phyloP scores from a whole-genome alignment of 92 coral and sea anemone species.

The Parazoanthus darwini region DNA sequence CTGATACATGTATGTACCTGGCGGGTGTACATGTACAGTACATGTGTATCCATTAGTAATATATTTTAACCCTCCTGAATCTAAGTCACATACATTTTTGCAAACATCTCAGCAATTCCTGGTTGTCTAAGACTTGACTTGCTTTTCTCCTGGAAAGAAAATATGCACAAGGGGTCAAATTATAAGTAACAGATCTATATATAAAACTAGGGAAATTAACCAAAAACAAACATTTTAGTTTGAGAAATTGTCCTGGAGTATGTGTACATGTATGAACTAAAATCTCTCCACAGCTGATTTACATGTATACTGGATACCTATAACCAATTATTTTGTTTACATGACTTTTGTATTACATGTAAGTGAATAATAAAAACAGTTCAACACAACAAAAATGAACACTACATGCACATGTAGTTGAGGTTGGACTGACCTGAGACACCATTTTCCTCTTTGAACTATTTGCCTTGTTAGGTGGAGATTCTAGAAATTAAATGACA shows the following conservation, averaged over 20 bases:
- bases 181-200: neutral
- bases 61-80: neutral
- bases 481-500: neutral
- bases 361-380: too few relatives aligned
- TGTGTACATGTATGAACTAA: too few relatives aligned
- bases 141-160: slow-evolving; percentile 50
- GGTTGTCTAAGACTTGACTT: slow-evolving; percentile 62
- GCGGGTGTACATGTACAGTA: too few relatives aligned
- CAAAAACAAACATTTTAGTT: too few relatives aligned
- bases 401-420: neutral
- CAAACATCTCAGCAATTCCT: slow-evolving; percentile 78
- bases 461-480: neutral
- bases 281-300: too few relatives aligned
- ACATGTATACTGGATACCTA: too few relatives aligned
- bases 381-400: neutral
- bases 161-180: neutral
- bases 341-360: too few relatives aligned
- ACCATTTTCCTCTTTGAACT: neutral
- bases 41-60: too few relatives aligned
- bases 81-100: slow-evolving; percentile 63
- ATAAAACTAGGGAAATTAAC: too few relatives aligned
- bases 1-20: too few relatives aligned
- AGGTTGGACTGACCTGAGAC: neutral
- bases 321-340: too few relatives aligned
- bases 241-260: too few relatives aligned